Evolutionary conservation across 2,888 invertebrate genomes (phyloP), one percentile per base, ranked within the genome.

Genomic region (Drosophila anomelani): DNA sequence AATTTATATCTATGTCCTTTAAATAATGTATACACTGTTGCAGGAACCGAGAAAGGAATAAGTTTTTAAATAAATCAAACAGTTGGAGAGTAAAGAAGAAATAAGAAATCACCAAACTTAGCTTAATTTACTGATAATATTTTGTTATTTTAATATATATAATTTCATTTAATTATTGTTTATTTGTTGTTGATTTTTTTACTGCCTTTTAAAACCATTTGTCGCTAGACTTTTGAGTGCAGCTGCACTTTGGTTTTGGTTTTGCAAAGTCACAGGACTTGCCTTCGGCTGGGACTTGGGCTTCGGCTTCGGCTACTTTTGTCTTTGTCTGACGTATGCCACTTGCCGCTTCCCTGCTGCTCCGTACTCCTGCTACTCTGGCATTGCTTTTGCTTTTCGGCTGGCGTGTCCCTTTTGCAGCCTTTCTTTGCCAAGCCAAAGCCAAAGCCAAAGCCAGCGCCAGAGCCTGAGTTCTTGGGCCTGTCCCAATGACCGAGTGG

Each of bases 401-500:
- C 51, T 62, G 23, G 57, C 70, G 46, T 59, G 70, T 59, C 49
- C 59, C 55, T 55, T 70, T 71, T 43, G 55, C 70, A 54, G 71
- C 59, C 59, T 54, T 60, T 61, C 43, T 60, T 29, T 44, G 57
- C 66, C 49, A 51, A 51, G 13, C 17, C 26, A 36, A 29, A 23
- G 3, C 23, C 54, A 15, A 12, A 44, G 26, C n/a, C 49, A 57
- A 15, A 44, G 32, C 13, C 34, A 41, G 4, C 15, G 43, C 41
- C 47, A 59, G 20, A 38, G 69, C 49, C 51, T 7, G 23, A 49
- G 67, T 73, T 72, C 34, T 72, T 83, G 86, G 80, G 86, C 89
- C 88, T 84, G 89, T 90, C 89, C 89, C 88, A 89, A 90, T 89
- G 90, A 89, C 89, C 90, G 88, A 89, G 79, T 85, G 74, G 66